These are phyloP conservation scores for Trissolcus japonicus DNA, from an alignment of 2,888 invertebrate genomes.

Conservation along the genomic window DNA sequence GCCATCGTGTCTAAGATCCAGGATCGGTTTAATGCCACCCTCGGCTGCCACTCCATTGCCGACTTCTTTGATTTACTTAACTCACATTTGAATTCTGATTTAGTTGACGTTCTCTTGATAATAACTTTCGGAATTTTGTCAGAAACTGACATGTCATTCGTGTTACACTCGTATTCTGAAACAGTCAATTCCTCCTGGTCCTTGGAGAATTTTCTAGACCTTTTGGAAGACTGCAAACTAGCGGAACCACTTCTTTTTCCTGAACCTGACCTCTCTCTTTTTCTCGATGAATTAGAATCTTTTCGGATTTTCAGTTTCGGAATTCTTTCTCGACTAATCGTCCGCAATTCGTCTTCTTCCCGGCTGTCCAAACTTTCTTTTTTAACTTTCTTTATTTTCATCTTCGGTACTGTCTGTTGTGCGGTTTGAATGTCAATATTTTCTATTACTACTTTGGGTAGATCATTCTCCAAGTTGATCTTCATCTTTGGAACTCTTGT, in stretches of 20 bases:
- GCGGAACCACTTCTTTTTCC: slow-evolving; percentile 45
- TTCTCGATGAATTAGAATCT: slow-evolving; percentile 38
- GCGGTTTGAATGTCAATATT: slow-evolving; percentile 54
- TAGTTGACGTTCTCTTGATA: slow-evolving; percentile 72
- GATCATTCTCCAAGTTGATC: slow-evolving; percentile 66
- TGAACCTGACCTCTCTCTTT: slow-evolving; percentile 9
- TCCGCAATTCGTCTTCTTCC: slow-evolving; percentile 9
- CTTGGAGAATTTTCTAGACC: slow-evolving; percentile 40
- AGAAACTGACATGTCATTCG: slow-evolving; percentile 48
- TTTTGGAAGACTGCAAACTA: slow-evolving; percentile 49
- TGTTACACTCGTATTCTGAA: slow-evolving; percentile 45
- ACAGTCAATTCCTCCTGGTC: slow-evolving; percentile 20
- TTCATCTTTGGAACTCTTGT: slow-evolving; percentile 67
- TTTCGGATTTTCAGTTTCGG: slow-evolving; percentile 65
- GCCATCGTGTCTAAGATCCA: slow-evolving; percentile 71
- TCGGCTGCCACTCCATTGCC: slow-evolving; percentile 71
- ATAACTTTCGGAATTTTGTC: slow-evolving; percentile 74
- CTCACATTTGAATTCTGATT: slow-evolving; percentile 73
- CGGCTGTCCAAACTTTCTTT: slow-evolving; percentile 32
- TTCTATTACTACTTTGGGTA: slow-evolving; percentile 63
- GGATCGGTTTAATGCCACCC: slow-evolving; percentile 70
- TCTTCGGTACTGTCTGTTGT: slow-evolving; percentile 65
- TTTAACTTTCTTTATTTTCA: slow-evolving; percentile 67
- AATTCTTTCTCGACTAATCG: slow-evolving; percentile 54
- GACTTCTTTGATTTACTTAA: slow-evolving; percentile 67